Base-by-base conservation (phyloP, 2,797 vertebrate species). In the Emydoidea blandingii region DNA sequence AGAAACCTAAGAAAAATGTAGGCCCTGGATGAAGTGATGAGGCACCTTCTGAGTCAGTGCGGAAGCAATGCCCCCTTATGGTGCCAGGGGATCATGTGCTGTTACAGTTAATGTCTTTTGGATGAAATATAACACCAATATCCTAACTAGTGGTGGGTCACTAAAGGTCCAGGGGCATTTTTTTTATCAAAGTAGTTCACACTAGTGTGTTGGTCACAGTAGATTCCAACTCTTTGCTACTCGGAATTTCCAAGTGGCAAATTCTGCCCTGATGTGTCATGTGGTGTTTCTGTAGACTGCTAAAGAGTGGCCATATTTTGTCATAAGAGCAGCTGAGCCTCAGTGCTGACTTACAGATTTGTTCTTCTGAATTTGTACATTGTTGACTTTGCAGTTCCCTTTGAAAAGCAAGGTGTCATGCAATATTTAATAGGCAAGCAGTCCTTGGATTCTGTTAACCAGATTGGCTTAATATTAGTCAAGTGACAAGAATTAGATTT, bases 301-400 rank as follows among this genome's bases (percentile, higher is more conserved):
- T 15, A 15, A 5, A 8, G 4, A 3, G 1, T 34, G 1, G 41
- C n/a, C 37, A 56, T 3, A 34, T 47, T 54, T 53, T 8, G 25
- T 52, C 21, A 12, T 3, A 18, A 21, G 21, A 18, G 31, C 18
- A 16, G 53, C 18, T 6, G 49, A 34, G 23, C 57, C 5, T 65
- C 21, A 0, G 4, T 6, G 44, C 59, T 0, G 0, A 53, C 47
- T 34, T 31, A 11, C 37, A 16, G 4, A 19, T 15, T 54, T 49
- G 47, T 49, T 62, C 31, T 41, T 5, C 0, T 54, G 6, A 78
- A 54, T 37, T 37, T 31, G 11, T 12, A 6, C 19, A 5, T 4
- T 49, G 59, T 25, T 0, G 5, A 27, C 52, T 49, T 53, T 5
- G 15, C n/a, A 23, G 16, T 47, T 29, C 47, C 12, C 44, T 47